phyloP scores from a whole-genome alignment of 2,888 invertebrate species.

The Leucophora obtusa region DNA sequence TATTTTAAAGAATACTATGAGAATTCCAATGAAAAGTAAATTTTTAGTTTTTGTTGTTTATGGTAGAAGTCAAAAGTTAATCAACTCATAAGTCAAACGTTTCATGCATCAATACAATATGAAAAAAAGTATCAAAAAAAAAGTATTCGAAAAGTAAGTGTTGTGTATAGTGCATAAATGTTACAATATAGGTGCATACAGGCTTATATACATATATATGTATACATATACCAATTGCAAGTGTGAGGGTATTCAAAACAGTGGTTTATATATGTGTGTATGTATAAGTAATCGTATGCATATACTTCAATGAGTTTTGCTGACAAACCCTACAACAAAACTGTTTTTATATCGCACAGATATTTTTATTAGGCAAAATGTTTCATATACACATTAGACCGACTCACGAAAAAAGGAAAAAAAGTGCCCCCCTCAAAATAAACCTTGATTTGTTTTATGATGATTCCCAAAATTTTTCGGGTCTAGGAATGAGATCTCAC shows the following conservation, averaged over 20 bases:
- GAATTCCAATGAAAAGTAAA: neutral
- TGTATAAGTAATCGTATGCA: neutral
- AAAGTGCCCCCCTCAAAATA: too few species aligned
- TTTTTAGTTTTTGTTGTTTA: conserved; percentile 18
- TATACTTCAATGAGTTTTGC: conserved; percentile 13
- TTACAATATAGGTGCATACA: neutral
- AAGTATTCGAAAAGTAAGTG: conserved; percentile 1
- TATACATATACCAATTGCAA: neutral
- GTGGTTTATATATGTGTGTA: neutral
- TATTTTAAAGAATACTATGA: neutral
- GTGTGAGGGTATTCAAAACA: neutral
- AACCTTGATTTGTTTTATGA: too few species aligned
- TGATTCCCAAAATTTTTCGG: too few species aligned
- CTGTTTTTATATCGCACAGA: conserved; percentile 7
- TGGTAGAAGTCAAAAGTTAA: conserved; percentile 63
- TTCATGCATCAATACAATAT: conserved; percentile 33
- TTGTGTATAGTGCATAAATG: neutral
- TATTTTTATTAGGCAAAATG: conserved; percentile 1
- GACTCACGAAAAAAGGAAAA: too few species aligned
- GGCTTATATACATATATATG: too few species aligned
- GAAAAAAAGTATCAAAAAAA: neutral
- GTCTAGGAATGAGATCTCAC: too few species aligned
- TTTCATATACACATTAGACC: neutral
- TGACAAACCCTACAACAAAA: conserved; percentile 18
- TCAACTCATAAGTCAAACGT: conserved; percentile 66